Evolutionary conservation across 2,113 vertebrate genomes (phyloP), one percentile per base, ranked within the genome.

Genomic region (Ciconia maguari): DNA sequence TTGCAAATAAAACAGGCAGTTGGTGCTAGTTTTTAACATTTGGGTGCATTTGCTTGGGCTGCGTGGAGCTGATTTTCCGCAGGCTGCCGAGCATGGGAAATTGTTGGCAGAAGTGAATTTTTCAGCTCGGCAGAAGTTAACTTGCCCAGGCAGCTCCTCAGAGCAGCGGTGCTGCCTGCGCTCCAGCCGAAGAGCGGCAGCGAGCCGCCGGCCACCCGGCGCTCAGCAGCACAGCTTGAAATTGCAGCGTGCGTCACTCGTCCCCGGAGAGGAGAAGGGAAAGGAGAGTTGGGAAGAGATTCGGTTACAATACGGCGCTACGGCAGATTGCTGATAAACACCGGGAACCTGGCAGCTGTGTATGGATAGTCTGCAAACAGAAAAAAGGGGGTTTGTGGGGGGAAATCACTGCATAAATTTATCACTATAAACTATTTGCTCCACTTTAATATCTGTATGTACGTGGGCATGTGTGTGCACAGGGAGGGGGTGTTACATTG

Each of bases 271-370:
- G 58, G 60, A 6, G 24, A 30, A 29, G 38, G 38, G 30, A 48
- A 9, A n/a, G 42, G 62, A 3, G 44, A 51, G 48, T 1, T 7
- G 61, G 75, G 57, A 25, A 54, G 78, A 68, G 49, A 2, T 38
- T n/a, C 0, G 0, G 5, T 8, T 5, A 36, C 41, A 5, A 4
- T 1, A 3, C 10, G 1, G 60, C 0, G 5, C 17, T 58, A 9
- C 17, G 2, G 2, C n/a, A 16, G 26, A 13, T 27, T 8, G 82
- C 79, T 10, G 48, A 32, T 5, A 4, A 77, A 70, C 61, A 19
- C 49, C 1, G 0, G 42, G 49, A 70, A 32, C 70, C 38, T 3
- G 25, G 34, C 0, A 18, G 54, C 66, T n/a, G n/a, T 1, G 38
- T 13, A 10, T 0, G 1, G 44, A 15, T 8, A 29, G 29, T 8